Evolutionary conservation across 2,888 invertebrate genomes (phyloP).

Genomic region (Oconnorella tubifera): DNA sequence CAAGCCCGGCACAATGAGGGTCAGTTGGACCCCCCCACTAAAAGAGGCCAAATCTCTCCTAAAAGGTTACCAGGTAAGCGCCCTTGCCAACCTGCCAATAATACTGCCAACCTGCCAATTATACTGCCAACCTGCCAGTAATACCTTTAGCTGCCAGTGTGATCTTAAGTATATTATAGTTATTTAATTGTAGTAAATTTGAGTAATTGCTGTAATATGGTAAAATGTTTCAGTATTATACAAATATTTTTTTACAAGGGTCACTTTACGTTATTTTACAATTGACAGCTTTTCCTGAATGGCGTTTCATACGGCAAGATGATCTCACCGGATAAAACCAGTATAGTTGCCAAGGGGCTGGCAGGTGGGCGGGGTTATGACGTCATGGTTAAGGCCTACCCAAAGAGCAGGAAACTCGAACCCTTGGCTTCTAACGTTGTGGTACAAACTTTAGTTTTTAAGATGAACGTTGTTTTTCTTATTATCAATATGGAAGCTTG

Average conservation of each 20-base stretch:
- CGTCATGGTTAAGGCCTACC: slow-evolving; percentile 46
- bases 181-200: no score
- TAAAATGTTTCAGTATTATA: no score
- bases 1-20: slow-evolving; percentile 50
- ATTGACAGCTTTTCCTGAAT: slow-evolving; percentile 52
- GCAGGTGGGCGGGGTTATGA: slow-evolving; percentile 52
- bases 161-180: no score
- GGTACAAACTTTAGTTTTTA: slow-evolving; percentile 38
- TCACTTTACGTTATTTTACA: no score
- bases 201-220: no score
- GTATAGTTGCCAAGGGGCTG: slow-evolving; percentile 50
- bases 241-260: no score
- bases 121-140: no score
- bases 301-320: slow-evolving; percentile 51
- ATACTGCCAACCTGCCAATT: no score
- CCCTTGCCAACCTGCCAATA: no score
- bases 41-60: slow-evolving; percentile 37
- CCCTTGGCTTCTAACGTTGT: slow-evolving; percentile 52
- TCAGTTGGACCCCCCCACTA: slow-evolving; percentile 51
- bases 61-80: slow-evolving; percentile 51
- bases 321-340: slow-evolving; percentile 47
- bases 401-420: slow-evolving; percentile 42
- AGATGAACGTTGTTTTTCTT: slow-evolving; percentile 21
- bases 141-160: no score
- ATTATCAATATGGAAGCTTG: neutral